Percentiles rank a stretch among this genome's conserved stretches.
These are phyloP conservation scores for Neuroterus valhalla DNA, from an alignment of 1,140 invertebrate species.

Conservation along the genomic window DNA sequence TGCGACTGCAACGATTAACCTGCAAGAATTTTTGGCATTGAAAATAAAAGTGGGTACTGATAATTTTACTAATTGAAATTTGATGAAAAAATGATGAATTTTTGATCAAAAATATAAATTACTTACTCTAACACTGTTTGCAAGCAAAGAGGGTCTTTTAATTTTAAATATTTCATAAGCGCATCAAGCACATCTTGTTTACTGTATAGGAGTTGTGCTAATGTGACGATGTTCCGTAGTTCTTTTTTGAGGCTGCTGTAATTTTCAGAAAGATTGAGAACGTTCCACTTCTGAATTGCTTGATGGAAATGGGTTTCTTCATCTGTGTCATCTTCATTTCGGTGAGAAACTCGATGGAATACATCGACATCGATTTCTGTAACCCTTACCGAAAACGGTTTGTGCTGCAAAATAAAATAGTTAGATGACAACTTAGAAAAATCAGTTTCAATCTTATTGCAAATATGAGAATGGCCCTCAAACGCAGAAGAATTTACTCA, in stretches of 20 bases:
- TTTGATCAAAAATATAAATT: slow-evolving; percentile 29
- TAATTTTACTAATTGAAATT: slow-evolving; percentile 2
- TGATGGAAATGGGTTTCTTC: slow-evolving; percentile 86
- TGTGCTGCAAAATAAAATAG: slow-evolving; percentile 79
- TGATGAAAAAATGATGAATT: neutral
- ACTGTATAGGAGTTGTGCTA: slow-evolving; percentile 86
- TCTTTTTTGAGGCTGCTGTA: slow-evolving; percentile 85
- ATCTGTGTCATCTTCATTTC: slow-evolving; percentile 80
- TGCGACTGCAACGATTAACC: slow-evolving; percentile 87
- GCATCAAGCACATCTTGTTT: slow-evolving; percentile 85
- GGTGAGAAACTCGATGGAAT: slow-evolving; percentile 85
- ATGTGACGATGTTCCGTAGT: slow-evolving; percentile 83
- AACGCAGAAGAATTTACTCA: no score
- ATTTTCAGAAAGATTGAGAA: slow-evolving; percentile 88
- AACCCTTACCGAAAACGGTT: slow-evolving; percentile 89
- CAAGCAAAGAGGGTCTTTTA: slow-evolving; percentile 82
- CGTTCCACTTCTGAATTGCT: slow-evolving; percentile 90
- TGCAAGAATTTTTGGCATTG: slow-evolving; percentile 71
- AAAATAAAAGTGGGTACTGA: no score
- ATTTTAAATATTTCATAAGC: slow-evolving; percentile 83
- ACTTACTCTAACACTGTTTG: slow-evolving; percentile 90
- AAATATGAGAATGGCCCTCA: no score
- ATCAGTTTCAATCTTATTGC: slow-evolving; percentile 29
- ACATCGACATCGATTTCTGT: slow-evolving; percentile 88
- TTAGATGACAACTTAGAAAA: slow-evolving; percentile 39